Conservation (phyloP, 2,113 vertebrate genomes). For the Catharus fuscescens region DNA sequence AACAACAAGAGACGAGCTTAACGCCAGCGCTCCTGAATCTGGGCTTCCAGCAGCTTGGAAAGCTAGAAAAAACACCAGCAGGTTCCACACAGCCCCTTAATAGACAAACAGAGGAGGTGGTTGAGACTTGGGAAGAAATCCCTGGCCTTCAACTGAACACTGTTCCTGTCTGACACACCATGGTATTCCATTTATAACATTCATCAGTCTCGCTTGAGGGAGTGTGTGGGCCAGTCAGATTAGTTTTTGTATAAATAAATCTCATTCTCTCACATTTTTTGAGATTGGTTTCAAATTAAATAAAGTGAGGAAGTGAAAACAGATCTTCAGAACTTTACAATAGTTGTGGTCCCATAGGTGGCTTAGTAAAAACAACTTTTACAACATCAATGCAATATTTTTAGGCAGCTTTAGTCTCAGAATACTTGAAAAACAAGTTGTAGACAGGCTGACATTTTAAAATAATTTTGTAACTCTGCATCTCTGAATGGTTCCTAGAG, state of each 20-base stretch:
- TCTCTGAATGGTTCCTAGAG: background rate
- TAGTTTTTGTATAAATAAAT: background rate
- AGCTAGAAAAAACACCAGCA: background rate
- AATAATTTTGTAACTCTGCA: background rate
- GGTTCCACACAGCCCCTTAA: background rate
- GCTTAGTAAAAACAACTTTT: background rate
- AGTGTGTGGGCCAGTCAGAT: background rate
- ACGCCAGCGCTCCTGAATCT: accelerated
- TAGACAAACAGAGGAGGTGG: background rate
- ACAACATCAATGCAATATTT: background rate
- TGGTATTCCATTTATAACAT: background rate
- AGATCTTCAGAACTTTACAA: background rate
- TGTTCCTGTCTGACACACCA: background rate
- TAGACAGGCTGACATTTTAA: background rate
- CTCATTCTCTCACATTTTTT: background rate
- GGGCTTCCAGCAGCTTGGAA: background rate
- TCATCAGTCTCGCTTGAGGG: background rate
- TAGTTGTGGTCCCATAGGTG: background rate
- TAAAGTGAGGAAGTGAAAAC: background rate
- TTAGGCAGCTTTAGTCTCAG: background rate
- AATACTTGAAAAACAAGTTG: background rate
- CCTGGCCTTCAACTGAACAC: background rate
- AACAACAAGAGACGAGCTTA: accelerated
- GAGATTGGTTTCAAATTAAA: background rate
- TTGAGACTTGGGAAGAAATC: accelerated